Evolutionary conservation across 2,797 vertebrate species (phyloP).

Genomic region (Schizothorax lantsangensis): DNA sequence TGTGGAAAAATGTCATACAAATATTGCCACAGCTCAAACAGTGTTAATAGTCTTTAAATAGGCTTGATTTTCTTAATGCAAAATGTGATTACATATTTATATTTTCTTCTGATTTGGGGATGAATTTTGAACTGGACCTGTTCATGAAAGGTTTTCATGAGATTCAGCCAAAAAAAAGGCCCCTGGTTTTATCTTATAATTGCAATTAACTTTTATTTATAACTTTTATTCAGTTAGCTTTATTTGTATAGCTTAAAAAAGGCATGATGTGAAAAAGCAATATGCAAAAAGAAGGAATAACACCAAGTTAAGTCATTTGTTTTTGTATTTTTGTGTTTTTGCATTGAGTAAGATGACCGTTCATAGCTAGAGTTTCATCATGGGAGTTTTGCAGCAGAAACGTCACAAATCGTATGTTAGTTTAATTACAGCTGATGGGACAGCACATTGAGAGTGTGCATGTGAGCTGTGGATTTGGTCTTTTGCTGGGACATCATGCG

Average conservation of each 20-base stretch:
- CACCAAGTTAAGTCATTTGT: background rate
- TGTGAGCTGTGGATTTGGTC: conserved; percentile 24
- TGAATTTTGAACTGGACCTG: background rate
- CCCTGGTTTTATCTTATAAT: background rate
- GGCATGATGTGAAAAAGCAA: background rate
- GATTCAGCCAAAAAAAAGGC: too few relatives aligned
- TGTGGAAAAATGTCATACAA: background rate
- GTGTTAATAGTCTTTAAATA: background rate
- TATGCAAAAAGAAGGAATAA: background rate
- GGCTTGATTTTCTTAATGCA: background rate
- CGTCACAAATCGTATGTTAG: background rate
- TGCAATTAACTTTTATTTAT: background rate
- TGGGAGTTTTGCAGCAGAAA: background rate
- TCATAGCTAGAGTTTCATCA: background rate
- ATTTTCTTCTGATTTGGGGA: background rate
- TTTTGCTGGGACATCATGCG: conserved; percentile 39
- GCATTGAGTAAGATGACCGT: background rate
- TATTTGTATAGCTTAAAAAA: background rate
- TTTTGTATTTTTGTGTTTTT: too few relatives aligned
- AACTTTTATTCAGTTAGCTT: background rate
- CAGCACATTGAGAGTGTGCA: conserved; percentile 11
- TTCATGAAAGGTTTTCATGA: background rate
- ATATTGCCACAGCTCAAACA: background rate
- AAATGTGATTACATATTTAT: background rate
- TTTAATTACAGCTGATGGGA: conserved; percentile 21